phyloP scores from a whole-genome alignment of 1,140 invertebrate species.

The Monomorium pharaonis region DNA sequence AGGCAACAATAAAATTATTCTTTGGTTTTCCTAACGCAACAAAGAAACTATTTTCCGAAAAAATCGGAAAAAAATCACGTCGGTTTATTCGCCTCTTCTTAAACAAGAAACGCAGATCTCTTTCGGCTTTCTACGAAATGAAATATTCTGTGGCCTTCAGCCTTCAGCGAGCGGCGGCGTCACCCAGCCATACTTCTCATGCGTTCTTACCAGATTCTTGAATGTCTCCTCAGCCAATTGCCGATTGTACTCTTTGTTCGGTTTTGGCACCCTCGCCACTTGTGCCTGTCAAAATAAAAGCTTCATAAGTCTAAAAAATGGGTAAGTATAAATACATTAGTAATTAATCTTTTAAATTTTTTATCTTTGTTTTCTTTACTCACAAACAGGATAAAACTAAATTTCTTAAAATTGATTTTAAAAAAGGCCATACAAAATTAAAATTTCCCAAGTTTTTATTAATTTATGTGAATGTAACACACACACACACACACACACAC shows the following conservation, averaged over 20 bases:
- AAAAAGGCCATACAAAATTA: neutral
- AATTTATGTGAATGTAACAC: neutral
- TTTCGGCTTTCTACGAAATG: neutral
- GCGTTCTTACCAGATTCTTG: slow-evolving; percentile 93
- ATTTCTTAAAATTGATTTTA: neutral
- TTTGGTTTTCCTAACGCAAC: neutral
- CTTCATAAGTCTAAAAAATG: neutral
- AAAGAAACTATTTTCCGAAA: slow-evolving; percentile 11
- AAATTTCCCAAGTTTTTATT: neutral
- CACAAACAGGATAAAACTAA: neutral
- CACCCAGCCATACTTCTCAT: slow-evolving; percentile 96
- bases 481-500: no score
- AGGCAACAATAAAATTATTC: slow-evolving; percentile 31
- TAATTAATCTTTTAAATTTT: neutral
- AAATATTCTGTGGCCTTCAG: slow-evolving; percentile 82
- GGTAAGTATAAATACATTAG: neutral
- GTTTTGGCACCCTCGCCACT: slow-evolving; percentile 90
- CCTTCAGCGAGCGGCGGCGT: slow-evolving; percentile 94
- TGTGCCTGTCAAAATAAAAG: slow-evolving; percentile 86
- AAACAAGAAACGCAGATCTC: neutral
- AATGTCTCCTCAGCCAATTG: slow-evolving; percentile 94
- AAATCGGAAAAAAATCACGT: neutral
- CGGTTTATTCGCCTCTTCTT: neutral
- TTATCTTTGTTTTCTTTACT: neutral
- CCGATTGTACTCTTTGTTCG: slow-evolving; percentile 92